Conservation (phyloP, 1,140 invertebrate species). For the Popillia japonica region DNA sequence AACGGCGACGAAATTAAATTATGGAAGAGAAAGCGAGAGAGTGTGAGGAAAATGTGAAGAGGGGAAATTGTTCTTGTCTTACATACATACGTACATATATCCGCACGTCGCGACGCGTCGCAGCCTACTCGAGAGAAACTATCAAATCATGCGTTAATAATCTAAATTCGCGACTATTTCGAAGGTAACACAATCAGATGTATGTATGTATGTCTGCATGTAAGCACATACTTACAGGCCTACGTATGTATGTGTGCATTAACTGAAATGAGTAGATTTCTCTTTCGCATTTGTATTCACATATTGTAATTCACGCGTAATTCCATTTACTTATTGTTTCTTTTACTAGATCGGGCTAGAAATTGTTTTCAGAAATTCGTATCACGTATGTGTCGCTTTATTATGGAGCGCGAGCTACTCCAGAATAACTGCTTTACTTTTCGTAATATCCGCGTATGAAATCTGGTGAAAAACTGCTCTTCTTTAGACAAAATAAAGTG, state of each 20-base stretch:
- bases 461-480: neutral
- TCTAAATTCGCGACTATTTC: constrained; percentile 14
- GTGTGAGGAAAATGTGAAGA: neutral
- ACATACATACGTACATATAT: neutral
- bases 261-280: neutral
- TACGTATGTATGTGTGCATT: neutral
- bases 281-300: neutral
- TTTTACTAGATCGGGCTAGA: neutral
- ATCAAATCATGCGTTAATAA: constrained; percentile 32
- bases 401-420: neutral
- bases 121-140: neutral
- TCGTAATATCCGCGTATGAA: neutral
- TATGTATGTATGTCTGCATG: too few relatives aligned
- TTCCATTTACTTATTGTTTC: neutral
- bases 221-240: neutral
- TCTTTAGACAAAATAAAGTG: neutral
- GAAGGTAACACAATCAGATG: too few relatives aligned
- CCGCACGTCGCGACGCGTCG: neutral
- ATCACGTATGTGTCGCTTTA: neutral
- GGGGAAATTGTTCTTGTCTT: constrained; percentile 23
- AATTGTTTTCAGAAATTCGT: neutral
- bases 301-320: neutral
- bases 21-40: neutral
- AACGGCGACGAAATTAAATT: constrained; percentile 17
- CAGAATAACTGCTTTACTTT: neutral